A percentile compares a stretch with the other conserved stretches of the same genome.
Conservation (phyloP, 2,113 vertebrate genomes). For the Malurus elegans region DNA sequence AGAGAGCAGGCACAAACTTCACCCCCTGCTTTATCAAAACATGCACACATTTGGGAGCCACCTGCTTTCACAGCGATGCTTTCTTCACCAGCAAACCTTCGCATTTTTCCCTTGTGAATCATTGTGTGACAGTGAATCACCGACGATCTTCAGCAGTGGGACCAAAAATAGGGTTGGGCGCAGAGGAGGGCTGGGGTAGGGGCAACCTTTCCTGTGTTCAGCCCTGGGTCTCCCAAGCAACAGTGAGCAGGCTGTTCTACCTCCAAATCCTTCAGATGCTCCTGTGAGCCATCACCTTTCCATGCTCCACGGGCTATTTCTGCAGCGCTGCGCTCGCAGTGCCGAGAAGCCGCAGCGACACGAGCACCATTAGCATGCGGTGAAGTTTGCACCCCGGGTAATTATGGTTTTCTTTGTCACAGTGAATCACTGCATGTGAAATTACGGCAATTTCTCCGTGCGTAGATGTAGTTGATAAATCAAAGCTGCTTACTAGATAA, state of each 20-base stretch:
- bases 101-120: background rate
- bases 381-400: background rate
- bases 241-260: background rate
- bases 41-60: background rate
- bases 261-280: background rate
- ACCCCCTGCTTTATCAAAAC: background rate
- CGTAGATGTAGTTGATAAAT: background rate
- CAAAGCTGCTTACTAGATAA: background rate
- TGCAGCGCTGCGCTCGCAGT: background rate
- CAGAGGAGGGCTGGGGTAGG: background rate
- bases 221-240: background rate
- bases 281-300: background rate
- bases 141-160: accelerated
- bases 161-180: background rate
- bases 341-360: accelerated
- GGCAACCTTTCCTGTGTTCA: background rate
- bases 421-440: background rate
- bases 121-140: background rate
- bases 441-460: background rate
- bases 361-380: background rate
- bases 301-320: background rate
- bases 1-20: conserved; percentile 7
- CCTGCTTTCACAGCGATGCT: background rate
- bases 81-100: background rate
- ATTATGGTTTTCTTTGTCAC: background rate